Evolutionary conservation across 2,113 vertebrate genomes (phyloP).

Genomic region (Trogon melanurus): DNA sequence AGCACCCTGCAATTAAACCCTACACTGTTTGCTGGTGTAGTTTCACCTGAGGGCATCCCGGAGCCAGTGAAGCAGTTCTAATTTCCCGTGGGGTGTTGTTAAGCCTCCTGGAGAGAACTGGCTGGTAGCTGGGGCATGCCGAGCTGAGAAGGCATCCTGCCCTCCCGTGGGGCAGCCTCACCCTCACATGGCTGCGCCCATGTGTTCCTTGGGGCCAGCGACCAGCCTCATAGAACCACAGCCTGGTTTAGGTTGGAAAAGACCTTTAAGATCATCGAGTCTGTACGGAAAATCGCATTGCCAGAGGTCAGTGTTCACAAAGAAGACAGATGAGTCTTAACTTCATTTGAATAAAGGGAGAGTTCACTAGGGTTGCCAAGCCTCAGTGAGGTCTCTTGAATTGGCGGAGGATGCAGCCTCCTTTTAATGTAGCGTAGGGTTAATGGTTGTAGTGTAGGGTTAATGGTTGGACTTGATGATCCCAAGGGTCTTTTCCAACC

Average conservation of each 20-base stretch:
- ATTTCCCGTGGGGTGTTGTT: neutral
- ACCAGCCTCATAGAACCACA: fast-evolving
- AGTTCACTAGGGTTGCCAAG: too few species aligned
- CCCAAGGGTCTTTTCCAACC: too few species aligned
- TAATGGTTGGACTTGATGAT: too few species aligned
- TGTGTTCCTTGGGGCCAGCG: neutral
- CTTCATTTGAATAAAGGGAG: too few species aligned
- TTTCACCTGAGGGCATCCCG: neutral
- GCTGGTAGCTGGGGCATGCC: neutral
- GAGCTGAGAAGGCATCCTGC: fast-evolving
- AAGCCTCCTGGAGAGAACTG: fast-evolving
- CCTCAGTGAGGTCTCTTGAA: too few species aligned
- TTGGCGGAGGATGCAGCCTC: too few species aligned
- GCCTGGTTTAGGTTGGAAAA: neutral
- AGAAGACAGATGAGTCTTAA: too few species aligned
- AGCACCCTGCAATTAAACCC: neutral
- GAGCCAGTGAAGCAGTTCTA: neutral
- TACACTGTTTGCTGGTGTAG: fast-evolving
- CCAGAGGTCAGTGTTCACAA: too few species aligned
- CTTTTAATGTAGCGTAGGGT: too few species aligned
- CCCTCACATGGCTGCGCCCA: fast-evolving
- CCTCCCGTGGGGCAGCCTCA: neutral
- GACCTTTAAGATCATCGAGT: neutral
- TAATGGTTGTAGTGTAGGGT: too few species aligned
- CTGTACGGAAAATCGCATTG: too few species aligned